Base-by-base conservation (phyloP, 2,888 invertebrate species). In the Polydrusus cervinus region DNA sequence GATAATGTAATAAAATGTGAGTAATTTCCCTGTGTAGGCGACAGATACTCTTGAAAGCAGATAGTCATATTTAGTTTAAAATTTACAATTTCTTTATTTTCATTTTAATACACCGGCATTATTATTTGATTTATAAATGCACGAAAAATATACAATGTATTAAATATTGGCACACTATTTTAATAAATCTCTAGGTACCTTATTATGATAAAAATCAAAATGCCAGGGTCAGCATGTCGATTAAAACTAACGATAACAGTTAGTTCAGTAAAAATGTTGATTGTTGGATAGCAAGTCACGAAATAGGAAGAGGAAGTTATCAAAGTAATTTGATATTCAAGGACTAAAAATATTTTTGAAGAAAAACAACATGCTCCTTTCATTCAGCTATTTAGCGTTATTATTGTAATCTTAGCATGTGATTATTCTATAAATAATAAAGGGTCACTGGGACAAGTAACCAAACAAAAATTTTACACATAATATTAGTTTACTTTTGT, bases 241-340 rank as follows among this genome's bases (percentile, higher is more conserved):
- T 55, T 14, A 34, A 9, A 14, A 10, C 34, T 14, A 14, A 55
- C 55, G 34, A 69, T 69, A 69, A 69, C 43, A 38, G 30, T 43
- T 38, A 60, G 34, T 60, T 49, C 38, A 49, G 34, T n/a, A n/a
- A 45, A 57, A 60, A 60, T 61, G 49, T 61, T 69, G 69, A 60
- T 60, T 47, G 25, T 30, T 16, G 13, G 45, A 34, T 49, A 30
- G 34, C 18, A 49, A 43, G 57, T 69, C 60, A 69, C 55, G 60
- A 47, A 45, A 47, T 61, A 61, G 43, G 14, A 25, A 62, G 10
- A 14, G 62, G 25, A 45, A 14, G 60, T 57, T 60, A 43, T 55
- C 47, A 38, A 67, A 55, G 14, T 55, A 34, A 30, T 55, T 55
- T 55, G n/a, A 7, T 55, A 55, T 55, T 30, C 55, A 55, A 30